Evolutionary conservation across 2,113 vertebrate species (phyloP).

Genomic region (pig (Sus scrofa)): T2T-Sscrofa CM000818.6:2869501-2870000

Average conservation of each 20-base stretch:
- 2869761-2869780: background rate
- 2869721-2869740: background rate
- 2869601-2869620: background rate
- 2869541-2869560: background rate
- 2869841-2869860: slow-evolving; percentile 6
- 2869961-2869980: background rate
- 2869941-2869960: background rate
- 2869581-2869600: background rate
- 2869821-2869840: slow-evolving; percentile 35
- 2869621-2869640: background rate
- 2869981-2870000: slow-evolving; percentile 63
- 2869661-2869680: background rate
- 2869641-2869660: background rate
- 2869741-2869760: background rate
- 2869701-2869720: background rate
- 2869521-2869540: background rate
- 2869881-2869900: slow-evolving; percentile 63
- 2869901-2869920: background rate
- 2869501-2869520: background rate
- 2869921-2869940: background rate
- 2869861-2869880: slow-evolving; percentile 59
- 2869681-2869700: background rate
- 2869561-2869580: background rate
- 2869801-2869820: background rate
- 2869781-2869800: background rate